Conservation (phyloP, 2,113 vertebrate species). For the Neogale vison region DNA sequence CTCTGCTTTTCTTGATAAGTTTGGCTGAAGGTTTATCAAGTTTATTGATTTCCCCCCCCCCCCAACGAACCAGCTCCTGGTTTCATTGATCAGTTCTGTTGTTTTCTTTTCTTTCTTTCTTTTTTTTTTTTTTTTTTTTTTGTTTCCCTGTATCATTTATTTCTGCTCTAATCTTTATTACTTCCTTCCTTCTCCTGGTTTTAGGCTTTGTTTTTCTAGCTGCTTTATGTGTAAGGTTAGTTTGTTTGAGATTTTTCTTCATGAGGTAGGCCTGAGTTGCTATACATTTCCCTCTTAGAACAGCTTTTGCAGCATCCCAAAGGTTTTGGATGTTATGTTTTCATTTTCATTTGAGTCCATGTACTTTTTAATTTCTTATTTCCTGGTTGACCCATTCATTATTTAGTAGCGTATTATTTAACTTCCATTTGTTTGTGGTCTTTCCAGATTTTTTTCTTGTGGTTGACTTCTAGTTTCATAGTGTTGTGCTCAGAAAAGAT, state of each 20-base stretch:
- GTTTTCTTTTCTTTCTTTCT: background rate
- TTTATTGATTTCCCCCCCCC: background rate
- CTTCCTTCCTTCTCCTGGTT: background rate
- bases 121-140: background rate
- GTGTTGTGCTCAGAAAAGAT: background rate
- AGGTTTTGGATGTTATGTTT: background rate
- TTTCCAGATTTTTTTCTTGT: background rate
- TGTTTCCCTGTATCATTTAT: background rate
- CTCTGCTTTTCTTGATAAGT: background rate
- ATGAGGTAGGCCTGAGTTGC: background rate
- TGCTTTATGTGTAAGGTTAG: background rate
- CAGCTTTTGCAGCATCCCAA: background rate
- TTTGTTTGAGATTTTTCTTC: background rate
- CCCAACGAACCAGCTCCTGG: background rate
- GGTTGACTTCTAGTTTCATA: background rate
- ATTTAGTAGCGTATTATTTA: background rate
- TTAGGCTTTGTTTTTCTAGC: background rate
- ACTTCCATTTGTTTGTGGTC: background rate
- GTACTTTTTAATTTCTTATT: background rate
- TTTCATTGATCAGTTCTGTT: background rate
- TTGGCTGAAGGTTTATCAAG: background rate
- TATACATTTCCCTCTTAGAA: background rate
- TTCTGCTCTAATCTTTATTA: background rate
- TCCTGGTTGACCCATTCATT: background rate
- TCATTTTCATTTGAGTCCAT: background rate